Conservation (phyloP, 2,888 invertebrate genomes). For the Heliconius charithonia region DNA sequence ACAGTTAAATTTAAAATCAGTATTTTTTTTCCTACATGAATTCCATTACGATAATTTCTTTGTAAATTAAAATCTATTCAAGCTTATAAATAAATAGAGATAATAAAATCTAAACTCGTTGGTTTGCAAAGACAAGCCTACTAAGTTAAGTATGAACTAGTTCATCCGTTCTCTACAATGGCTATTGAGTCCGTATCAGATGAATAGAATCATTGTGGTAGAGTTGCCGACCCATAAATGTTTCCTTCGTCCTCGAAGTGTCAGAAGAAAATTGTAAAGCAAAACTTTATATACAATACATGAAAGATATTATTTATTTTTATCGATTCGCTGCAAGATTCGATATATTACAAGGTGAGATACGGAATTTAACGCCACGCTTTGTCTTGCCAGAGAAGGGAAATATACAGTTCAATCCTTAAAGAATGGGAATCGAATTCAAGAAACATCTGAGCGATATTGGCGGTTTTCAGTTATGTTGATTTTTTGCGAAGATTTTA, state of each 20-base stretch:
- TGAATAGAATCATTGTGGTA: slow-evolving; percentile 46
- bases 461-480: too few relatives aligned
- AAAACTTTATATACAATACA: neutral
- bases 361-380: too few relatives aligned
- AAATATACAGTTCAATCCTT: too few relatives aligned
- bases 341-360: too few relatives aligned
- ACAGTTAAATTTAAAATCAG: too few relatives aligned
- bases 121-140: slow-evolving; percentile 11
- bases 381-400: too few relatives aligned
- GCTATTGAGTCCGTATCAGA: slow-evolving; percentile 45
- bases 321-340: too few relatives aligned
- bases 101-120: slow-evolving; percentile 14
- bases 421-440: too few relatives aligned
- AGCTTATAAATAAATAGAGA: neutral
- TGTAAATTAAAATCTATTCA: neutral
- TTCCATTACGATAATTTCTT: too few relatives aligned
- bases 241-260: slow-evolving; percentile 33
- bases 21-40: too few relatives aligned
- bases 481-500: too few relatives aligned
- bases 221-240: slow-evolving; percentile 42
- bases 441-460: too few relatives aligned
- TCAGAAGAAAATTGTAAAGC: slow-evolving; percentile 31
- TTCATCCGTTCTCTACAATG: slow-evolving; percentile 44
- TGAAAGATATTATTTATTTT: neutral
- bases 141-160: slow-evolving; percentile 43